phyloP scores from a whole-genome alignment of 2,797 vertebrate species.

The Petrocephalus schoutedeni region DNA sequence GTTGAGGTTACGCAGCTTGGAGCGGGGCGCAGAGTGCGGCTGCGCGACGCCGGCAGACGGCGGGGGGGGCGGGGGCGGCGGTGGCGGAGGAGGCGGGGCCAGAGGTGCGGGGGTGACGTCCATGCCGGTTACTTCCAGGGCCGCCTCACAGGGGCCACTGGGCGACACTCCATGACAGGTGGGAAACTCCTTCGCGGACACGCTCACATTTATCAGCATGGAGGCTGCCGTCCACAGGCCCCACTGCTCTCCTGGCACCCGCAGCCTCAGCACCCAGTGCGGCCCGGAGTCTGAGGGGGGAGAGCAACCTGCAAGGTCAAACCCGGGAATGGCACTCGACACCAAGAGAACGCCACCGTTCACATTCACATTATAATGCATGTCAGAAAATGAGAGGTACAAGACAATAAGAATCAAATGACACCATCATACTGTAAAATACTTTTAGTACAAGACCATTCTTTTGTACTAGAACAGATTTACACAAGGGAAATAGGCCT shows the following conservation, averaged over 20 bases:
- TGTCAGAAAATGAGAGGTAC: neutral
- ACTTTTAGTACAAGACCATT: neutral
- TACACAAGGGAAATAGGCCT: neutral
- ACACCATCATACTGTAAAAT: neutral
- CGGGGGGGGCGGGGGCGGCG: slow-evolving; percentile 38
- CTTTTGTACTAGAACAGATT: neutral
- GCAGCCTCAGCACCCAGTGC: neutral
- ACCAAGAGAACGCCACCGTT: neutral
- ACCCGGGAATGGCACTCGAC: neutral
- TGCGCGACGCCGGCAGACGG: slow-evolving; percentile 43
- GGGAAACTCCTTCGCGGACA: slow-evolving; percentile 51
- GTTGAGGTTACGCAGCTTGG: slow-evolving; percentile 68
- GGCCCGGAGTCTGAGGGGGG: neutral
- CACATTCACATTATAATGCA: neutral
- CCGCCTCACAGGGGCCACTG: slow-evolving; percentile 26
- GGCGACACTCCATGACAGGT: slow-evolving; percentile 62
- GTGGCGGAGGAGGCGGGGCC: slow-evolving; percentile 41
- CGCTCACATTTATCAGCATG: slow-evolving; percentile 57
- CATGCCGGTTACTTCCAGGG: slow-evolving; percentile 62
- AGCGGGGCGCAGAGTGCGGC: slow-evolving; percentile 44
- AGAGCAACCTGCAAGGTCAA: neutral
- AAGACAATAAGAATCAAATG: neutral
- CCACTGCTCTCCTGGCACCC: neutral
- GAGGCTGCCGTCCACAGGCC: slow-evolving; percentile 25
- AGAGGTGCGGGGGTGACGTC: slow-evolving; percentile 42